These are phyloP conservation scores for Amiota mariae DNA, from an alignment of 2,888 invertebrate genomes.

Conservation along the genomic window DNA sequence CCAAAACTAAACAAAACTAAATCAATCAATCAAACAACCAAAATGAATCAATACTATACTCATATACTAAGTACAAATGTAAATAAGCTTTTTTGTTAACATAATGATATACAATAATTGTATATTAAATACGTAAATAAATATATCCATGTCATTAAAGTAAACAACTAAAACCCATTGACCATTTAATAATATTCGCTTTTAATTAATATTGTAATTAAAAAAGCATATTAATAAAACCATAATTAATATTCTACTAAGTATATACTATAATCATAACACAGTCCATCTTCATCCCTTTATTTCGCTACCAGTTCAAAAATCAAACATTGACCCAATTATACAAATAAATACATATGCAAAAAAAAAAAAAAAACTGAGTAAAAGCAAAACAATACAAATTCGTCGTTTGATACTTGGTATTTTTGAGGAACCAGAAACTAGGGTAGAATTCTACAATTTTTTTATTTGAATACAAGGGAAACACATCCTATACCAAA, in stretches of 20 bases:
- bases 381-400: too few relatives aligned
- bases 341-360: neutral
- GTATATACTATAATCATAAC: neutral
- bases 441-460: too few relatives aligned
- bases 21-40: too few relatives aligned
- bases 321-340: neutral
- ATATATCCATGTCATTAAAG: constrained; percentile 14
- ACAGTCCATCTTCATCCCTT: constrained; percentile 55
- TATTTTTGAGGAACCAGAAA: constrained; percentile 54
- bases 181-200: neutral
- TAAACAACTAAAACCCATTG: neutral
- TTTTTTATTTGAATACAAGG: constrained; percentile 23
- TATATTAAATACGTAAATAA: constrained; percentile 12
- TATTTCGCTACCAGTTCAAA: constrained; percentile 54
- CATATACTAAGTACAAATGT: constrained; percentile 39
- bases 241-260: neutral
- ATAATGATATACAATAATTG: constrained; percentile 31
- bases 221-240: constrained; percentile 3
- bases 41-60: too few relatives aligned
- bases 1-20: too few relatives aligned
- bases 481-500: constrained; percentile 30
- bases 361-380: neutral
- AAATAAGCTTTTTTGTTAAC: constrained; percentile 56
- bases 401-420: constrained; percentile 67
- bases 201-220: neutral